Base-by-base conservation (phyloP, 2,797 vertebrate genomes). In the Pangasius sanitwongsei region DNA sequence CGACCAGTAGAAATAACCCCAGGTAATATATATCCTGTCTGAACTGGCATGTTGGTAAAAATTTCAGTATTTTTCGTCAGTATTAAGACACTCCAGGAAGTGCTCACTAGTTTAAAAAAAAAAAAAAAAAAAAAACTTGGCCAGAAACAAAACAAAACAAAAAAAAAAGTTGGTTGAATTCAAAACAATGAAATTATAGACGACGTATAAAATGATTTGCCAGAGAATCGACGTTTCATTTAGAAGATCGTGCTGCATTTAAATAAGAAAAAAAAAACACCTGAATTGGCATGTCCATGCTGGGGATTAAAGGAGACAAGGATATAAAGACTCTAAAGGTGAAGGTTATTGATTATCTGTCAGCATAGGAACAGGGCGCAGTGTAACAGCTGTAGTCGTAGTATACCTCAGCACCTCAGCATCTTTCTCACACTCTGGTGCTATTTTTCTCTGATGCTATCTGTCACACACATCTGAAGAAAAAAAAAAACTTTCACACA, bases 251-350 rank as follows among this genome's bases (percentile, higher is more conserved):
- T 23, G 48, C 44, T n/a, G 48, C 25, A n/a, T 77, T 77, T 50
- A 16, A 7, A n/a, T n/a, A 77, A 77, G 44, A 53, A 77, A 77
- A 75, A 72, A n/a, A 77, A 77, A 77, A 77, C 44, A 50, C 28
- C 48, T 31, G 28, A 53, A 15, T 18, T 78, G 48, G 7, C 2
- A 8, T 34, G 55, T 61, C 34, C 59, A 44, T 28, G 34, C n/a
- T 48, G 61, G 28, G 8, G 41, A 48, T 65, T 44, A 65, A 65
- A 61, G 31, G 20, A 63, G 37, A 81, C 31, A 81, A 23, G 16
- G 44, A 28, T 50, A 31, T 74, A 59, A 59, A 81, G n/a, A 48
- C 15, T 65, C 3, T n/a, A n/a, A n/a, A n/a, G 3, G 25, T 48
- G 41, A 83, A 61, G 23, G 23, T 44, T 28, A 83, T 83, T 61